A percentile compares a stretch with the other conserved stretches of the same genome.
phyloP scores from a whole-genome alignment of 2,113 vertebrate genomes.

The Colistium nudipinnis region DNA sequence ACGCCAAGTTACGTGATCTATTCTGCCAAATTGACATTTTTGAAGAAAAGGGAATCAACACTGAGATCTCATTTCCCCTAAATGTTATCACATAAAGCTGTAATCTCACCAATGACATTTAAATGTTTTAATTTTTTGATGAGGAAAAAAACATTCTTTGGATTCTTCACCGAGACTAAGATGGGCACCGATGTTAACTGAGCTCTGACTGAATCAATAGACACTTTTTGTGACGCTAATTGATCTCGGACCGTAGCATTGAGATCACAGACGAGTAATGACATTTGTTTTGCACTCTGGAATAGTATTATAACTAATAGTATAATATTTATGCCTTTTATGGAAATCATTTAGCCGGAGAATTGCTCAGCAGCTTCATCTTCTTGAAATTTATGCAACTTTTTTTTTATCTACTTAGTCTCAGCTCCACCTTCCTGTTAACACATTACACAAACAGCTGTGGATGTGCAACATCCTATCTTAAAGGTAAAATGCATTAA shows the following conservation, averaged over 20 bases:
- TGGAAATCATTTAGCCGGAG: conserved; percentile 65
- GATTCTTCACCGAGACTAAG: too few relatives aligned
- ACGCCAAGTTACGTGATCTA: neutral
- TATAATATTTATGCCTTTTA: conserved; percentile 51
- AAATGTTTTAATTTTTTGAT: too few relatives aligned
- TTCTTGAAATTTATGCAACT: conserved; percentile 71
- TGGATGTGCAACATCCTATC: conserved; percentile 60
- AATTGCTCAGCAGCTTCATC: conserved; percentile 62
- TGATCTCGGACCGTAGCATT: neutral
- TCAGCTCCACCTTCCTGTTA: conserved; percentile 57
- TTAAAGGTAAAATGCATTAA: conserved; percentile 83
- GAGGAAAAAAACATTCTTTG: too few relatives aligned
- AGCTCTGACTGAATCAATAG: neutral
- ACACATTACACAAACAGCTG: conserved; percentile 62
- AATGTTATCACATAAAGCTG: neutral
- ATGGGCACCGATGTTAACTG: too few relatives aligned
- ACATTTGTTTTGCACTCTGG: conserved; percentile 57
- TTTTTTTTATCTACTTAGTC: conserved; percentile 63
- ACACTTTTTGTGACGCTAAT: neutral
- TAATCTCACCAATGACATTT: neutral
- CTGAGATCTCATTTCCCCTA: neutral
- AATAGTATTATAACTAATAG: conserved; percentile 58
- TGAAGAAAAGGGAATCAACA: neutral
- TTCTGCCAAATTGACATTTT: neutral
- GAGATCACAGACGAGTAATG: conserved; percentile 65